Evolutionary conservation across 2,797 vertebrate species (phyloP).

Genomic region (Cyprinodon diabolis): DNA sequence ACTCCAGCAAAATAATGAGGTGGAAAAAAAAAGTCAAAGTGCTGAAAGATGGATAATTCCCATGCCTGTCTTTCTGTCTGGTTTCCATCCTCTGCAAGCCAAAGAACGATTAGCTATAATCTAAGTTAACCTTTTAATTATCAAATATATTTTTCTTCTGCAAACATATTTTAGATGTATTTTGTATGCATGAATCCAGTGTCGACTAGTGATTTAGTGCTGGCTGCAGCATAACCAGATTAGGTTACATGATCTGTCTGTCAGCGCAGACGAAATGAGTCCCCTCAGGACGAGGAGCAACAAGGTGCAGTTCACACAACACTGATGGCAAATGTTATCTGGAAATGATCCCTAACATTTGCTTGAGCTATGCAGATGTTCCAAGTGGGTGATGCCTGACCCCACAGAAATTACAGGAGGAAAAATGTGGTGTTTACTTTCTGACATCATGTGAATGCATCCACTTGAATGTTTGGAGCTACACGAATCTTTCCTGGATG

Average conservation of each 20-base stretch:
- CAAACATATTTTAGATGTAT: conserved; percentile 15
- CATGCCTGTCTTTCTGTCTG: neutral
- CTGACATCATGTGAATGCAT: conserved; percentile 18
- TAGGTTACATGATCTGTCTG: conserved; percentile 57
- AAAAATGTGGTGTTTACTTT: conserved; percentile 3
- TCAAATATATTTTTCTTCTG: conserved; percentile 14
- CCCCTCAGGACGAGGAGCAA: conserved; percentile 40
- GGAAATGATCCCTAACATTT: conserved; percentile 46
- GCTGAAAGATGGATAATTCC: conserved; percentile 25
- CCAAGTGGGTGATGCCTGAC: conserved; percentile 21
- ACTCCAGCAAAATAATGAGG: conserved; percentile 42
- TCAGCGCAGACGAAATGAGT: conserved; percentile 51
- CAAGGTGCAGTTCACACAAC: conserved; percentile 52
- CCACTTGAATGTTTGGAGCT: conserved; percentile 10
- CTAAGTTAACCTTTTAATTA: neutral
- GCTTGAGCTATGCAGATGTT: conserved; percentile 20
- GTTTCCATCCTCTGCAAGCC: conserved; percentile 1
- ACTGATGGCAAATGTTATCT: conserved; percentile 43
- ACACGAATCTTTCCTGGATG: neutral
- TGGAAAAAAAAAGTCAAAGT: conserved; percentile 28
- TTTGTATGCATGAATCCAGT: conserved; percentile 15
- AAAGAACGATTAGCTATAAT: neutral
- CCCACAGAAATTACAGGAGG: conserved; percentile 44
- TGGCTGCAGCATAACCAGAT: conserved; percentile 40
- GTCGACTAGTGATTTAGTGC: conserved; percentile 36